A percentile compares a stretch with the other conserved stretches of the same genome.
phyloP scores from a whole-genome alignment of 2,113 vertebrate species.

The Thryonomys swinderianus region DNA sequence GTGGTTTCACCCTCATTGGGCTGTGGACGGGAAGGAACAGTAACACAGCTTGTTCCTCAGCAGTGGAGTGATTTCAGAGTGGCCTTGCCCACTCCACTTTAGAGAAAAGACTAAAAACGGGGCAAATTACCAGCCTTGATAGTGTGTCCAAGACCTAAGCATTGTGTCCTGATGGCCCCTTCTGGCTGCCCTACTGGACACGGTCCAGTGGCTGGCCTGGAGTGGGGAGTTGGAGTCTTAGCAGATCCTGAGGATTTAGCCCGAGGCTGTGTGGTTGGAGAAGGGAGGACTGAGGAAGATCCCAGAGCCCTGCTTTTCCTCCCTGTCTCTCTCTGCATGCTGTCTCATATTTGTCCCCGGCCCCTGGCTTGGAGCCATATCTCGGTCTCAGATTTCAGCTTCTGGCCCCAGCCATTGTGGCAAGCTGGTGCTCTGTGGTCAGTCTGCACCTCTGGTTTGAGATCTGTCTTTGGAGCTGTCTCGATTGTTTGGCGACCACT shows the following conservation, averaged over 20 bases:
- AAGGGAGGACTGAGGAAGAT: fast-evolving
- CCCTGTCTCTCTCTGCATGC: fast-evolving
- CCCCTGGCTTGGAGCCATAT: background rate
- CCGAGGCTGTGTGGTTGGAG: background rate
- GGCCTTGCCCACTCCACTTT: background rate
- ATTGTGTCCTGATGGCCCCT: background rate
- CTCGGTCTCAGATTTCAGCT: background rate
- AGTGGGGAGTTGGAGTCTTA: background rate
- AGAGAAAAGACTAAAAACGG: background rate
- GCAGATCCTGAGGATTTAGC: background rate
- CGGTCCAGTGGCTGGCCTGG: background rate
- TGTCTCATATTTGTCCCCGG: background rate
- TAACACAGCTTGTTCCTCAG: background rate
- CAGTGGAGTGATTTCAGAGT: background rate
- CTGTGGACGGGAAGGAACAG: background rate
- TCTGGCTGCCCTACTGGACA: background rate
- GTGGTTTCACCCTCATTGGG: background rate
- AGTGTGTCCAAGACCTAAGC: background rate
- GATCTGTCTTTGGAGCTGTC: background rate
- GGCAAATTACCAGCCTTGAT: background rate
- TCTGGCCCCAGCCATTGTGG: fast-evolving
- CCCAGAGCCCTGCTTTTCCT: background rate
- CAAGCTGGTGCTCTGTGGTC: background rate
- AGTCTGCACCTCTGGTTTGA: background rate
- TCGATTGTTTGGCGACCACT: background rate